Base-by-base conservation (phyloP, 2,888 invertebrate species). In the Ochropacha duplaris region DNA sequence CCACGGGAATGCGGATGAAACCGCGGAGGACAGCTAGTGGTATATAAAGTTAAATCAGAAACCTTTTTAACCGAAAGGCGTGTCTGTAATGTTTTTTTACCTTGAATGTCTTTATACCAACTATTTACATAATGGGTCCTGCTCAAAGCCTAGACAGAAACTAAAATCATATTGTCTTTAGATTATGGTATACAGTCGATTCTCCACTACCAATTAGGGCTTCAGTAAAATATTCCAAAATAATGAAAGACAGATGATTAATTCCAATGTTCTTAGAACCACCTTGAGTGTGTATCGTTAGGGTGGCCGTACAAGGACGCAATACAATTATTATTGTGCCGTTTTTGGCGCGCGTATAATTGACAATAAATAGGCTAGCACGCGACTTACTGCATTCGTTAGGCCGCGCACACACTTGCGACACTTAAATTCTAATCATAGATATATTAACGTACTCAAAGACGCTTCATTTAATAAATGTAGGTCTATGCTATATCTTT, bases 341-440 rank as follows among this genome's bases (percentile, higher is more conserved):
- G 70, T 80, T 84, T 90, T 87, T 80, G 90, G 88, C 65, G 64
- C 72, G 76, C 74, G 76, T 14, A 76, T 14, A 84, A 88, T 83
- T 81, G 80, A 78, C 82, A 79, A 81, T 84, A 72, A 79, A 81
- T 84, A 72, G 78, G 65, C 67, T 65, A 63, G 76, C 86, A 84
- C 83, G 83, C 85, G 78, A 84, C 66, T 50, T 59, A 55, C 50
- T 49, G 8, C 26, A 50, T 26, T 26, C 22, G 44, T 55, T 28
- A 67, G 54, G 22, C 11, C 11, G 14, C 50, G 49, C 64, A 60
- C 69, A 60, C 72, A 78, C 68, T 66, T 51, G 55, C 69, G 73
- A 59, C 65, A 14, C 26, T 8, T 4, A 26, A 26, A 6, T n/a
- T n/a, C n/a, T 31, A 31, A 31, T 26, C 5, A 5, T 9, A 8